Percentiles rank a stretch among this genome's conserved stretches.
Conservation (phyloP, 2,888 invertebrate species). For the Sussaba pulchella region DNA sequence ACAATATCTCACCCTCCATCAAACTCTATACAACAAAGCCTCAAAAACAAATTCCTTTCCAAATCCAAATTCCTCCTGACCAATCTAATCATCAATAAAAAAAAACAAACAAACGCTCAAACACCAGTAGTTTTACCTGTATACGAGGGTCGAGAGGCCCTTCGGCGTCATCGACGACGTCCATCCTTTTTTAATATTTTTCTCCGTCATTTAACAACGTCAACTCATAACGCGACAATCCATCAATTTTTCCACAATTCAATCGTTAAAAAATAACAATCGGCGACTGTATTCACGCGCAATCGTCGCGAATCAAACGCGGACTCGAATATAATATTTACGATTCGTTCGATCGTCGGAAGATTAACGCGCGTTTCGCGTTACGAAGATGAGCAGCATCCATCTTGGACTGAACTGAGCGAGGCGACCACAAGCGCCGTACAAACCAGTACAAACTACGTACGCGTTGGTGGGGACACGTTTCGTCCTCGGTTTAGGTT, state of each 20-base stretch:
- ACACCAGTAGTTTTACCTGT: conserved; percentile 81
- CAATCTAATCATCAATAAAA: not conserved
- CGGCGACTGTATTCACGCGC: conserved; percentile 11
- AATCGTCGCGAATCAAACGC: not conserved
- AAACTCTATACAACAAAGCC: no score
- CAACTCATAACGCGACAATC: conserved; percentile 67
- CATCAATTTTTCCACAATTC: not conserved
- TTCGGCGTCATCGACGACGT: conserved; percentile 82
- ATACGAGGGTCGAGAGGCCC: conserved; percentile 85
- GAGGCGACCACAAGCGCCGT: no score
- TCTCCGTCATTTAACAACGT: conserved; percentile 78
- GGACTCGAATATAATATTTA: conserved; percentile 2
- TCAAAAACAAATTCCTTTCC: no score
- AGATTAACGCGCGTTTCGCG: conserved; percentile 41
- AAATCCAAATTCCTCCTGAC: no score
- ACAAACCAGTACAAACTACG: no score
- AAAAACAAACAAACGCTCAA: conserved; percentile 60
- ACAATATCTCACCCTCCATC: conserved; percentile 14
- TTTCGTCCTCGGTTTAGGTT: conserved; percentile 58
- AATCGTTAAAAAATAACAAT: conserved; percentile 4
- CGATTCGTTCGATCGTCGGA: conserved; percentile 37
- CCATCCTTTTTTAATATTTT: conserved; percentile 75
- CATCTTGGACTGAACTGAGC: conserved; percentile 71
- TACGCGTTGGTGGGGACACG: conserved; percentile 42
- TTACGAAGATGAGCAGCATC: conserved; percentile 72